phyloP scores from a whole-genome alignment of 2,888 invertebrate genomes.

The Cremastobaeus sp. region DNA sequence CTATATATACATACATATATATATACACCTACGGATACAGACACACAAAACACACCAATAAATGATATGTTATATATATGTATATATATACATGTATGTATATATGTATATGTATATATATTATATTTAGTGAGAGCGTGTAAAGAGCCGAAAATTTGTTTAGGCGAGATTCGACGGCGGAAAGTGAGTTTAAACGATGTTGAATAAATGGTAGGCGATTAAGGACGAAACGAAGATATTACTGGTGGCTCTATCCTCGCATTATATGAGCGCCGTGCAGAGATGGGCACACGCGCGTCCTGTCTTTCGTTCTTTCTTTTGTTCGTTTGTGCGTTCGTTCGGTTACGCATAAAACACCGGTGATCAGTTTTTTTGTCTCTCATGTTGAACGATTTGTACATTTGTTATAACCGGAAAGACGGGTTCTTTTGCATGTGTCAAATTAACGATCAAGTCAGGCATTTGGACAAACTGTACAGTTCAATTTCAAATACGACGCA shows the following conservation, averaged over 20 bases:
- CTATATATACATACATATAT: conserved; percentile 71
- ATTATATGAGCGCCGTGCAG: conserved; percentile 70
- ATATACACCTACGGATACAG: conserved; percentile 57
- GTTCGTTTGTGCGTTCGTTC: conserved; percentile 11
- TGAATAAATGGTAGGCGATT: conserved; percentile 58
- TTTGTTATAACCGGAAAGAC: conserved; percentile 27
- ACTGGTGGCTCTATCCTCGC: conserved; percentile 75
- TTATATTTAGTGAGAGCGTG: conserved; percentile 69
- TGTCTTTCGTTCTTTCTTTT: conserved; percentile 11
- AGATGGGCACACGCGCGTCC: conserved; percentile 48
- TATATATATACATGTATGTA: conserved; percentile 50
- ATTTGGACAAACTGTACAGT: conserved; percentile 45
- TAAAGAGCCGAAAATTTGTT: conserved; percentile 30
- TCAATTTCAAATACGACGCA: conserved; percentile 40
- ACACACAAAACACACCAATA: conserved; percentile 26
- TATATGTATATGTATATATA: conserved; percentile 64
- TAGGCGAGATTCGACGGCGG: conserved; percentile 38
- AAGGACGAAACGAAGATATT: conserved; percentile 67
- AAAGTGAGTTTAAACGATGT: conserved; percentile 42
- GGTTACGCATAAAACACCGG: conserved; percentile 38
- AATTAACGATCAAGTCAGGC: conserved; percentile 7
- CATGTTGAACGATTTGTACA: conserved; percentile 35
- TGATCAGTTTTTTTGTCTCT: conserved; percentile 39
- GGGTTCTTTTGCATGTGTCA: conserved; percentile 12
- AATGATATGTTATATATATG: conserved; percentile 71